These are phyloP conservation scores for Charaxes varanes DNA, from an alignment of 1,140 invertebrate species.

Conservation along the genomic window DNA sequence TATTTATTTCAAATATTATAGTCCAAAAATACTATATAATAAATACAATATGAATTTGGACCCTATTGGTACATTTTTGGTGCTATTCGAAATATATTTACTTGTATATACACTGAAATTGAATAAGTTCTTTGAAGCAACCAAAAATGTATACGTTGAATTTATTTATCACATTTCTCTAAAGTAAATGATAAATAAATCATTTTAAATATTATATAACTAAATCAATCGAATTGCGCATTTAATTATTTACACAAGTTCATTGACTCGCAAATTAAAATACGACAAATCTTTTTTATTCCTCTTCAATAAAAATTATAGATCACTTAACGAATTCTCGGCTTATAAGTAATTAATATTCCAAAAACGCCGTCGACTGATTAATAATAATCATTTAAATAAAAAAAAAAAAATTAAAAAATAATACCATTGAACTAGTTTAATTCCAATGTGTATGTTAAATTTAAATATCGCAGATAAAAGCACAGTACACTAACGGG, in stretches of 20 bases:
- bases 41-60: conserved; percentile 3
- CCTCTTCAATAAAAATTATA: no score
- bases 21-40: conserved; percentile 16
- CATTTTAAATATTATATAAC: conserved; percentile 5
- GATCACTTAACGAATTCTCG: no score
- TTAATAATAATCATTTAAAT: no score
- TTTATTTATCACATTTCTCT: neutral
- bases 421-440: no score
- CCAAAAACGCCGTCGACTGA: no score
- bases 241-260: conserved; percentile 9
- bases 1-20: conserved; percentile 14
- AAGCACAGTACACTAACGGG: no score
- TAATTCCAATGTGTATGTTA: no score
- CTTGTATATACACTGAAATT: neutral
- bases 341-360: no score
- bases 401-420: no score
- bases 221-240: conserved; percentile 4
- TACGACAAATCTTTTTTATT: no score
- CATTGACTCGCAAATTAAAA: conserved; percentile 7
- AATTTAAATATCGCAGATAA: no score
- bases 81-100: conserved; percentile 8
- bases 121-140: neutral
- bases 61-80: conserved; percentile 19
- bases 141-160: neutral
- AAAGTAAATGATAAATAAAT: neutral